phyloP scores from a whole-genome alignment of 2,888 invertebrate species.

The Nymphalis polychloros region DNA sequence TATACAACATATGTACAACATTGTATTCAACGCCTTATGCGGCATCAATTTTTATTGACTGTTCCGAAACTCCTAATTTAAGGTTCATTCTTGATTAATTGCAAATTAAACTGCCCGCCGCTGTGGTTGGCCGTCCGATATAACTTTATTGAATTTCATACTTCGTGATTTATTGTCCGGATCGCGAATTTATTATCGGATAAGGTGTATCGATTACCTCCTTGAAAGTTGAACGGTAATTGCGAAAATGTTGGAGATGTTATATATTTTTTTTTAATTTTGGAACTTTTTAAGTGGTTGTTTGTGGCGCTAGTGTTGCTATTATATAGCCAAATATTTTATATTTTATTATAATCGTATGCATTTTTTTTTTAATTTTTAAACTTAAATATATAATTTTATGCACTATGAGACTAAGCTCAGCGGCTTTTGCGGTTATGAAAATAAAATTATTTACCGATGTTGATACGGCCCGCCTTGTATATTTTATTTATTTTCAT shows the following conservation, averaged over 20 bases:
- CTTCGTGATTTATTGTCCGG: conserved; percentile 70
- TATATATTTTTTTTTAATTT: background rate
- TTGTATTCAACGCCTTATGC: conserved; percentile 40
- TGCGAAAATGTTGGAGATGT: conserved; percentile 13
- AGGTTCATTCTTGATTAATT: conserved; percentile 72
- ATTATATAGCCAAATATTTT: no score
- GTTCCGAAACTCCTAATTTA: conserved; percentile 72
- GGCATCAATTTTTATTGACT: conserved; percentile 64
- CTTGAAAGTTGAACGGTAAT: conserved; percentile 20
- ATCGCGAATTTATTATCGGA: conserved; percentile 70
- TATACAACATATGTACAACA: conserved; percentile 18
- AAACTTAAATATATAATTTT: background rate
- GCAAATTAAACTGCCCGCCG: conserved; percentile 76
- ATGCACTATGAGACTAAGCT: no score
- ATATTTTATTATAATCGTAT: background rate
- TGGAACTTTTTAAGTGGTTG: background rate
- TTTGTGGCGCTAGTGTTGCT: background rate
- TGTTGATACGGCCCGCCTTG: no score
- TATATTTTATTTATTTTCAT: no score
- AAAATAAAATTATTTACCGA: no score
- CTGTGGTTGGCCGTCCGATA: conserved; percentile 70
- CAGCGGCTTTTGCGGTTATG: no score
- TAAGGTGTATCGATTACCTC: conserved; percentile 35
- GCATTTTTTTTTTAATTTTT: background rate
- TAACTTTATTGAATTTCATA: conserved; percentile 81